These are phyloP conservation scores for Aplodontia rufa DNA, from an alignment of 2,113 vertebrate species.

Conservation along the genomic window DNA sequence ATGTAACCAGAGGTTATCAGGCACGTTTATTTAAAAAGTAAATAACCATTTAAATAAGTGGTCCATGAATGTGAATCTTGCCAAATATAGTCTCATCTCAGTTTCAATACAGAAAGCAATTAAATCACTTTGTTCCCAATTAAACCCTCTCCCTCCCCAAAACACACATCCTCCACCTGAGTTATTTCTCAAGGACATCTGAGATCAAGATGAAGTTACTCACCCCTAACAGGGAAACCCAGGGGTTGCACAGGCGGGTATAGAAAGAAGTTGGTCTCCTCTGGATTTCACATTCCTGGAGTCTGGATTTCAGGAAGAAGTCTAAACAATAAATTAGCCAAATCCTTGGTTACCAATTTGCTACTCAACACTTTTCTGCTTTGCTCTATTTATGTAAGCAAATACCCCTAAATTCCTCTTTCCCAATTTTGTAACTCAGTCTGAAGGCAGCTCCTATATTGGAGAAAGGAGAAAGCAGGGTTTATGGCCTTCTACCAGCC, in stretches of 20 bases:
- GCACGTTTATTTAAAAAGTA: constrained; percentile 42
- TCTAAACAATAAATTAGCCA: constrained; percentile 77
- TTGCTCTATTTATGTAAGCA: neutral
- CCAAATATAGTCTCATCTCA: constrained; percentile 9
- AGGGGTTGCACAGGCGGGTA: constrained; percentile 90
- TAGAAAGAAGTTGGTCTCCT: constrained; percentile 86
- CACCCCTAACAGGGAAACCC: constrained; percentile 94
- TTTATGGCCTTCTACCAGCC: neutral
- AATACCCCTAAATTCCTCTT: neutral
- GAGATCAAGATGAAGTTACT: constrained; percentile 76
- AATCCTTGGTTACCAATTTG: constrained; percentile 19
- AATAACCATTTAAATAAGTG: constrained; percentile 39
- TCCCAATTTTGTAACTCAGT: neutral
- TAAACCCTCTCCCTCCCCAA: neutral
- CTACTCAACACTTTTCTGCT: neutral
- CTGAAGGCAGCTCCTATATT: neutral
- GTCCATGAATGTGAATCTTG: constrained; percentile 25
- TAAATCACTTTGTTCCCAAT: constrained; percentile 28
- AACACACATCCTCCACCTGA: neutral
- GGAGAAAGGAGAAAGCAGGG: neutral
- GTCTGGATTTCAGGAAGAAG: constrained; percentile 81
- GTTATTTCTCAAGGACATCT: neutral
- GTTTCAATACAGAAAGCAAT: constrained; percentile 42
- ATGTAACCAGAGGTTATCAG: neutral
- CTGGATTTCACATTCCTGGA: constrained; percentile 86